These are phyloP conservation scores for Campylomormyrus numenius DNA, from an alignment of 2,113 vertebrate species.

Conservation along the genomic window DNA sequence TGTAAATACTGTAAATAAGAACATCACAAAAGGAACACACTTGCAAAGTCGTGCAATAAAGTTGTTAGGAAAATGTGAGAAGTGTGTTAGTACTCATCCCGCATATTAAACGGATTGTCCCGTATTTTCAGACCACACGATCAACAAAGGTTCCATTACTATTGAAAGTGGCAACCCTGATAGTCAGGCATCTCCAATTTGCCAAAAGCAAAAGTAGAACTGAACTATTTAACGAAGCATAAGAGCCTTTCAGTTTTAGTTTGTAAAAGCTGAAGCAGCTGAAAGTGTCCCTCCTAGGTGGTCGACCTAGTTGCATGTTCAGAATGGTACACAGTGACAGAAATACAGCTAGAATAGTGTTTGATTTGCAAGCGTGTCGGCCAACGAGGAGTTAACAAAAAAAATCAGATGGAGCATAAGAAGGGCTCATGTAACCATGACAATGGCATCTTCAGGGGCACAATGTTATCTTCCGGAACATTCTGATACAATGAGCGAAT, in stretches of 20 bases:
- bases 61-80: neutral
- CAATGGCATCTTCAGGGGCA: neutral
- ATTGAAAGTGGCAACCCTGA: neutral
- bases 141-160: neutral
- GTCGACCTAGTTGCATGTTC: neutral
- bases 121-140: neutral
- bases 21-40: neutral
- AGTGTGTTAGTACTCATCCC: neutral
- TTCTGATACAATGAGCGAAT: neutral
- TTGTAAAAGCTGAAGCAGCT: too few relatives aligned
- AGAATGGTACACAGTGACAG: neutral
- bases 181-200: neutral
- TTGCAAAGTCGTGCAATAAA: neutral
- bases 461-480: conserved; percentile 9
- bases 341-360: neutral
- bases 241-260: too few relatives aligned
- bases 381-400: neutral
- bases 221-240: too few relatives aligned
- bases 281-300: too few relatives aligned
- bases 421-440: neutral
- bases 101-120: neutral
- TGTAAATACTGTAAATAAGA: neutral
- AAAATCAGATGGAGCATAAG: neutral
- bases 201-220: neutral
- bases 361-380: neutral